phyloP scores from a whole-genome alignment of 2,888 invertebrate genomes.

The Lapara coniferarum region DNA sequence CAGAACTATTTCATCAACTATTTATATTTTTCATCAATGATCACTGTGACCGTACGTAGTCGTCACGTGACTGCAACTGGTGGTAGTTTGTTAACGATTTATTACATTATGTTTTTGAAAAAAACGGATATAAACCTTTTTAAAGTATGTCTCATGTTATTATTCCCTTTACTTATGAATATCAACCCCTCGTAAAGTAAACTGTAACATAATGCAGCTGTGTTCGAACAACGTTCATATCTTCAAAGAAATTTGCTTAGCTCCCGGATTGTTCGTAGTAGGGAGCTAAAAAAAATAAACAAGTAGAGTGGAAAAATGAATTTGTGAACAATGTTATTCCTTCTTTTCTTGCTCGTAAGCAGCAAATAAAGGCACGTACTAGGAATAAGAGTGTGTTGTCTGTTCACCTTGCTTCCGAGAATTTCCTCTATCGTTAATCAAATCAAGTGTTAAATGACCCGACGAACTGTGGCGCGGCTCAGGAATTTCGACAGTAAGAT shows the following conservation, averaged over 20 bases:
- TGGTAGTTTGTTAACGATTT: too few relatives aligned
- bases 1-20: too few relatives aligned
- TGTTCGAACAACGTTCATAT: neutral
- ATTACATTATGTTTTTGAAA: too few relatives aligned
- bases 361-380: constrained; percentile 24
- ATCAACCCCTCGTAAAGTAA: too few relatives aligned
- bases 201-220: neutral
- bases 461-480: constrained; percentile 48
- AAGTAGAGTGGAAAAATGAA: constrained; percentile 10
- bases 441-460: constrained; percentile 71
- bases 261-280: neutral
- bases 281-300: neutral
- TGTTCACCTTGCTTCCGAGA: constrained; percentile 39
- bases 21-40: too few relatives aligned
- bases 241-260: neutral
- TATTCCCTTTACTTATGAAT: too few relatives aligned
- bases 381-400: constrained; percentile 26
- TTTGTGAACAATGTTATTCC: constrained; percentile 7
- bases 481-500: constrained; percentile 58
- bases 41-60: too few relatives aligned
- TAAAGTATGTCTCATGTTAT: too few relatives aligned
- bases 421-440: constrained; percentile 64
- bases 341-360: neutral
- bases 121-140: too few relatives aligned
- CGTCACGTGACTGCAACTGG: too few relatives aligned